phyloP scores from a whole-genome alignment of 2,113 vertebrate species.

The Aramus guarauna region DNA sequence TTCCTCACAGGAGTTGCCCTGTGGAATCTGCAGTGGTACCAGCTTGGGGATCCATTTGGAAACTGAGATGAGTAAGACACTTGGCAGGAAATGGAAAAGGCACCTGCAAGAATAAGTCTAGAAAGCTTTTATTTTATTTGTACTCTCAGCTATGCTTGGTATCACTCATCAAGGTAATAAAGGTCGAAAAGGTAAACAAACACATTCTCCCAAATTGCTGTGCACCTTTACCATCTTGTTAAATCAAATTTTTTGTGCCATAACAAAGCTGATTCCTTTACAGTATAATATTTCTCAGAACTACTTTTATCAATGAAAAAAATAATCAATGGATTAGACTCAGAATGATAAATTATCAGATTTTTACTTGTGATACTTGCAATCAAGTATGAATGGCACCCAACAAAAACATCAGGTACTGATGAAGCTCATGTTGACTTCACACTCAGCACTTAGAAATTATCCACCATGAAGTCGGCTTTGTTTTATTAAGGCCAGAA shows the following conservation, averaged over 20 bases:
- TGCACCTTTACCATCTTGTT: not conserved
- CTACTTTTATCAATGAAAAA: not conserved
- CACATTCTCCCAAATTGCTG: not conserved
- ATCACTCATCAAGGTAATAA: not conserved
- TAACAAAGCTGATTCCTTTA: not conserved
- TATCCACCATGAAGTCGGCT: not conserved
- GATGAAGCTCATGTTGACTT: not conserved
- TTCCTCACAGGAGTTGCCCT: not conserved
- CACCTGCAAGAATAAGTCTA: not conserved
- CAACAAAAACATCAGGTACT: not conserved
- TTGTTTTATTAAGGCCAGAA: not conserved
- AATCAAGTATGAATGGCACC: not conserved
- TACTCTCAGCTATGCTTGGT: not conserved
- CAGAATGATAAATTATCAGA: not conserved
- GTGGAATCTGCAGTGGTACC: not conserved
- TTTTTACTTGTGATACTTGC: not conserved
- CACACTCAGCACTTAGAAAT: not conserved
- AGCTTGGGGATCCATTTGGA: not conserved
- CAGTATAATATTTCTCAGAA: not conserved
- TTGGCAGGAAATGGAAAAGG: not conserved
- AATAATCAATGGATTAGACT: not conserved
- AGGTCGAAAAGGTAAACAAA: not conserved
- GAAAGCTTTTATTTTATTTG: not conserved
- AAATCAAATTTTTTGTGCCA: not conserved
- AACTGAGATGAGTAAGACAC: not conserved